Evolutionary conservation across 2,113 vertebrate genomes (phyloP).

Genomic region (Anoura caudifer): DNA sequence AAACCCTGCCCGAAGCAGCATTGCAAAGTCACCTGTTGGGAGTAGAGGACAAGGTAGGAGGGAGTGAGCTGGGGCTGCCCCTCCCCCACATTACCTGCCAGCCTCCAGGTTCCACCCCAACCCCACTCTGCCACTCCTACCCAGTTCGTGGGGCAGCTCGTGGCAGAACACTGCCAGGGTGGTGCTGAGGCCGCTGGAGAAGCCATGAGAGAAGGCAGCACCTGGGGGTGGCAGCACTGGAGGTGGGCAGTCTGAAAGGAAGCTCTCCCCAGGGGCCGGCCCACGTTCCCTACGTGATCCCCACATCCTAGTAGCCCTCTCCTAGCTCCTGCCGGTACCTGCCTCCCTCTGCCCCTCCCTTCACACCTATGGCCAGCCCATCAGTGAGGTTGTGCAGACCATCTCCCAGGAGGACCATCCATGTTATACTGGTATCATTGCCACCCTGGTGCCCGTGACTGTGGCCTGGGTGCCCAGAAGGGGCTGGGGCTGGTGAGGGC

Average conservation of each 20-base stretch:
- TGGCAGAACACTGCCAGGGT: slow-evolving; percentile 88
- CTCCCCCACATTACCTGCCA: neutral
- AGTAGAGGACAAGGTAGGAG: neutral
- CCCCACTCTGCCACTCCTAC: slow-evolving; percentile 63
- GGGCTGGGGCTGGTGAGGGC: neutral
- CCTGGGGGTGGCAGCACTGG: slow-evolving; percentile 67
- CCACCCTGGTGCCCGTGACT: slow-evolving; percentile 64
- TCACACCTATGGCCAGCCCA: slow-evolving; percentile 86
- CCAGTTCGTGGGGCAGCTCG: slow-evolving; percentile 87
- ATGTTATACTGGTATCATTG: slow-evolving; percentile 64
- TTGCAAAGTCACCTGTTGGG: slow-evolving; percentile 84
- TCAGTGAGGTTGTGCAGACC: slow-evolving; percentile 84
- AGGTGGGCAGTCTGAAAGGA: neutral
- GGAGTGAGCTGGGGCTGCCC: neutral
- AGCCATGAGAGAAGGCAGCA: slow-evolving; percentile 84
- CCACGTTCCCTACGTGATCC: rapidly evolving
- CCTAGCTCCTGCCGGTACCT: neutral
- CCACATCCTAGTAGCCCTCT: neutral
- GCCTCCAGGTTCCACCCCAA: neutral
- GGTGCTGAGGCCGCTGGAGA: slow-evolving; percentile 86
- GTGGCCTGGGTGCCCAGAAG: slow-evolving; percentile 41
- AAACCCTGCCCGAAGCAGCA: slow-evolving; percentile 83
- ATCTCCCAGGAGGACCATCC: slow-evolving; percentile 86
- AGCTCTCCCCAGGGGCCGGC: neutral
- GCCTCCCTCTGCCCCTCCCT: neutral